These are phyloP conservation scores for Marmota monax DNA, from an alignment of 2,113 vertebrate species.

Conservation along the genomic window DNA sequence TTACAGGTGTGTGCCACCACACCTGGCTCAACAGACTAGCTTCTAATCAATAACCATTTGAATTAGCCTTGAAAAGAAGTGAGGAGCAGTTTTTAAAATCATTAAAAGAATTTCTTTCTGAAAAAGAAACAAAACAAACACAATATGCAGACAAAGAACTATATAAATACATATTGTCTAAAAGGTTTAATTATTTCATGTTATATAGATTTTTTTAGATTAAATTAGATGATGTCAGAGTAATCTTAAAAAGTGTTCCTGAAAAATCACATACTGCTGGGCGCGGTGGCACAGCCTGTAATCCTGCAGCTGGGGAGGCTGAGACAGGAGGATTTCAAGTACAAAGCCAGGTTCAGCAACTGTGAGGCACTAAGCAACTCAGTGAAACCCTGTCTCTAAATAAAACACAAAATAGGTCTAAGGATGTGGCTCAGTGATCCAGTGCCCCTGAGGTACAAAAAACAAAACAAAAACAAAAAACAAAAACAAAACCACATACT, in stretches of 20 bases:
- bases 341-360: too few relatives aligned
- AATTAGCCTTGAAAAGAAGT: conserved; percentile 7
- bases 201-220: conserved; percentile 45
- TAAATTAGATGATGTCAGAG: conserved; percentile 22
- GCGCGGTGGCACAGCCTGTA: too few relatives aligned
- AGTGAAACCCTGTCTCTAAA: too few relatives aligned
- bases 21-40: background rate
- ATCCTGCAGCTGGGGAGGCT: too few relatives aligned
- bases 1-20: too few relatives aligned
- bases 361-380: too few relatives aligned
- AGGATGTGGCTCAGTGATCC: too few relatives aligned
- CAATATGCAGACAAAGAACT: background rate
- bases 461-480: too few relatives aligned
- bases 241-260: background rate
- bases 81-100: background rate
- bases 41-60: conserved; percentile 20
- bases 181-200: conserved; percentile 33
- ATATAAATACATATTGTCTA: background rate
- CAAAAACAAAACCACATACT: background rate
- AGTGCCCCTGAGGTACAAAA: too few relatives aligned
- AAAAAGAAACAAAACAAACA: background rate
- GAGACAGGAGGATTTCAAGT: too few relatives aligned
- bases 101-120: conserved; percentile 1
- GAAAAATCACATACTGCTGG: background rate
- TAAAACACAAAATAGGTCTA: too few relatives aligned